A percentile compares a stretch with the other conserved stretches of the same genome.
phyloP scores from a whole-genome alignment of 2,888 invertebrate species.

The Calameuta filiformis region DNA sequence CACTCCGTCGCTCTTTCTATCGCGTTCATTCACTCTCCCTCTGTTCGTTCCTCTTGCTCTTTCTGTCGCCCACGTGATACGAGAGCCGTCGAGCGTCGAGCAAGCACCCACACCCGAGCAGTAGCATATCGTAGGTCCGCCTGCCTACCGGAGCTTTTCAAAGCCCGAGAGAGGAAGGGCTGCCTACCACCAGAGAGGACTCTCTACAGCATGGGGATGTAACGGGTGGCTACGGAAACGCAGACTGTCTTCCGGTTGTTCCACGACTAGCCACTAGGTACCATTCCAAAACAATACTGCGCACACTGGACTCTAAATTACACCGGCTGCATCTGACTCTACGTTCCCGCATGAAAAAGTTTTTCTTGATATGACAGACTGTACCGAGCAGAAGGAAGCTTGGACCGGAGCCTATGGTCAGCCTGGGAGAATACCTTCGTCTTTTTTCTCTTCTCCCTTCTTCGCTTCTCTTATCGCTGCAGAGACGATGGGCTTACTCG shows the following conservation, averaged over 20 bases:
- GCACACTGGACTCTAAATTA: background rate
- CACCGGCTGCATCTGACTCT: background rate
- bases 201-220: constrained; percentile 20
- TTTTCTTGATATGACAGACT: background rate
- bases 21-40: constrained; percentile 15
- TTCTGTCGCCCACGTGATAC: constrained; percentile 8
- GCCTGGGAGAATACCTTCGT: background rate
- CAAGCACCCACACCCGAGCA: constrained; percentile 37
- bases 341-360: background rate
- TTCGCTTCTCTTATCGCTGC: background rate
- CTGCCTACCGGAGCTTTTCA: constrained; percentile 45
- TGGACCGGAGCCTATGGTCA: background rate
- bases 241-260: background rate
- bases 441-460: background rate
- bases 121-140: constrained; percentile 43
- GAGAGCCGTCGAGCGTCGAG: constrained; percentile 17
- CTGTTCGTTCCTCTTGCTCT: constrained; percentile 14
- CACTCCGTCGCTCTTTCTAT: constrained; percentile 22
- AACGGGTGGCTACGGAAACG: constrained; percentile 2
- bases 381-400: background rate
- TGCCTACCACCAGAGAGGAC: constrained; percentile 17
- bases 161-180: constrained; percentile 26
- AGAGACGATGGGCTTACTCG: background rate
- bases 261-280: background rate
- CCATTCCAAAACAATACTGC: background rate